A percentile compares a stretch with the other conserved stretches of the same genome.
Evolutionary conservation across 2,797 vertebrate species (phyloP).

Genomic region (Molossus molossus): DNA sequence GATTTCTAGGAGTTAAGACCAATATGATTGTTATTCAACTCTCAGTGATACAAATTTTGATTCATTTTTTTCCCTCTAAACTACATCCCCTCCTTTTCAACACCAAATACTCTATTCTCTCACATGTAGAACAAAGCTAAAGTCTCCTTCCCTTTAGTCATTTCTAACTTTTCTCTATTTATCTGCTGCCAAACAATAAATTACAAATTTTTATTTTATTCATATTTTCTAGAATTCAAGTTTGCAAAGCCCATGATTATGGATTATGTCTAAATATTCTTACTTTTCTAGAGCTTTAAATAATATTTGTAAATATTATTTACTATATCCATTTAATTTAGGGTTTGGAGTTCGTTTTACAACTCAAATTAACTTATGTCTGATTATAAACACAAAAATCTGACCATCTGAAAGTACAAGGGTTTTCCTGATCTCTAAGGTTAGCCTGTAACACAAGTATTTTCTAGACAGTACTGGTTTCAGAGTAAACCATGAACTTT

Average conservation of each 20-base stretch:
- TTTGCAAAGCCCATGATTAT: background rate
- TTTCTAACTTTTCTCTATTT: background rate
- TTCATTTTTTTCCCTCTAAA: background rate
- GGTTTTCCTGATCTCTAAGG: background rate
- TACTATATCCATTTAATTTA: background rate
- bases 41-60: background rate
- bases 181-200: background rate
- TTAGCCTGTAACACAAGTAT: background rate
- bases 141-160: too few relatives aligned
- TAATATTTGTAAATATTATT: background rate
- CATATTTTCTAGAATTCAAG: background rate
- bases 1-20: background rate
- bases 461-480: background rate
- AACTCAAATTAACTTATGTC: background rate
- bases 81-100: too few relatives aligned
- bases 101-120: too few relatives aligned
- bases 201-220: background rate
- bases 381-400: background rate
- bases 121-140: too few relatives aligned
- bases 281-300: background rate
- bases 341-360: background rate
- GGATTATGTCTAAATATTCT: background rate
- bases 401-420: background rate
- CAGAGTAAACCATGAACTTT: conserved; percentile 36
- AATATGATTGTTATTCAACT: background rate